Percentiles rank a stretch among this genome's conserved stretches.
phyloP scores from a whole-genome alignment of 2,888 invertebrate genomes.

The Drosophila anceps region DNA sequence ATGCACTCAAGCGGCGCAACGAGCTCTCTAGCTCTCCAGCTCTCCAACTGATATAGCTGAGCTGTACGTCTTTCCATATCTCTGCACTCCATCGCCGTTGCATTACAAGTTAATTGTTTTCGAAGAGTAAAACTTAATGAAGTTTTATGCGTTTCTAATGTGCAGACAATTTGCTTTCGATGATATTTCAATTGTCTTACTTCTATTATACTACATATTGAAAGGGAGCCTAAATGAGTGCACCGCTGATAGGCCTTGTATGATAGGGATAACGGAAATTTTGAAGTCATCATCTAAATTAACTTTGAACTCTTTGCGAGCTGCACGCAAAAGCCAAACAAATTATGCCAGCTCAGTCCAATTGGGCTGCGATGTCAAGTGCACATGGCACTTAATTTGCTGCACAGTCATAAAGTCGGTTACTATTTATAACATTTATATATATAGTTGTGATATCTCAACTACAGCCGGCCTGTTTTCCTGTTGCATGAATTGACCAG shows the following conservation, averaged over 20 bases:
- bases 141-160: slow-evolving; percentile 78
- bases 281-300: slow-evolving; percentile 14
- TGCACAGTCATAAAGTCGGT: slow-evolving; percentile 22
- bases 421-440: slow-evolving; percentile 54
- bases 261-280: slow-evolving; percentile 2
- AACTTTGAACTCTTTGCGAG: slow-evolving; percentile 13
- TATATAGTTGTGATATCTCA: slow-evolving; percentile 1
- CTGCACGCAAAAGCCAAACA: slow-evolving; percentile 49
- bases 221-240: slow-evolving; percentile 17
- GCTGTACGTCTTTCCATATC: slow-evolving; percentile 44
- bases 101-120: slow-evolving; percentile 67
- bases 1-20: slow-evolving; percentile 73
- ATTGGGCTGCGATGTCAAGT: slow-evolving; percentile 70
- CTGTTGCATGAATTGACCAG: slow-evolving; percentile 44
- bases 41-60: slow-evolving; percentile 27
- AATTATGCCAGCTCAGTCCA: slow-evolving; percentile 56
- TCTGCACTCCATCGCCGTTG: slow-evolving; percentile 51
- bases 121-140: slow-evolving; percentile 60
- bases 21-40: neutral
- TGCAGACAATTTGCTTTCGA: slow-evolving; percentile 64
- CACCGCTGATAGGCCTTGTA: slow-evolving; percentile 3
- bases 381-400: slow-evolving; percentile 52
- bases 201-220: slow-evolving; percentile 23
- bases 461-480: slow-evolving; percentile 2
- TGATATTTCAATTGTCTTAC: slow-evolving; percentile 69